Conservation (phyloP, 92 coral and sea anemone genomes). For the Muricea muricata region DNA sequence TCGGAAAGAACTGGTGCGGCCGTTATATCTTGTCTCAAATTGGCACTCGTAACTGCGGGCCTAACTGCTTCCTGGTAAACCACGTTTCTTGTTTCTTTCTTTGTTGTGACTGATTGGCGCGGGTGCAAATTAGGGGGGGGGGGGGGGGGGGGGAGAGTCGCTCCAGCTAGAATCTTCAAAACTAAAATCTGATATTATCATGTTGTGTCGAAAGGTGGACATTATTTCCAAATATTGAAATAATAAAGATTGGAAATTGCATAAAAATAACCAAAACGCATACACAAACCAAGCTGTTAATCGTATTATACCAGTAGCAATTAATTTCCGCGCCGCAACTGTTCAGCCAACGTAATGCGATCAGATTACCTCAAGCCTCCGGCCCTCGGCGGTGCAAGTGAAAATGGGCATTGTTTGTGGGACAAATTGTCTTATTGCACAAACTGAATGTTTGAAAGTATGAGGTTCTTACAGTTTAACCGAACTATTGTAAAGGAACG, state of each 20-base stretch:
- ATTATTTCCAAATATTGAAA: too few species aligned
- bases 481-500: background rate
- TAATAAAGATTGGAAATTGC: background rate
- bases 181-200: too few species aligned
- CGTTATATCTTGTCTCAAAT: too few species aligned
- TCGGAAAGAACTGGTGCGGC: too few species aligned
- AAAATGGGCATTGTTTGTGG: background rate
- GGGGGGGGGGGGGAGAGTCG: background rate
- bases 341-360: background rate
- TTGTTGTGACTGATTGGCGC: too few species aligned
- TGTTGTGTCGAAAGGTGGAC: background rate
- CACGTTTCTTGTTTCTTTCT: too few species aligned
- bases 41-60: too few species aligned
- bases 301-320: background rate
- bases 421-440: background rate
- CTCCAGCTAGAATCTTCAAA: background rate
- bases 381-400: background rate
- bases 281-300: background rate
- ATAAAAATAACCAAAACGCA: background rate
- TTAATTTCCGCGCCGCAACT: background rate
- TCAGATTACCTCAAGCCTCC: slow-evolving; percentile 12
- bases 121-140: too few species aligned
- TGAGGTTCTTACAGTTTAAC: background rate
- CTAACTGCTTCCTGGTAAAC: too few species aligned
- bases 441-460: background rate